These are phyloP conservation scores for Scaptomyza hsui DNA, from an alignment of 1,140 invertebrate species.

Conservation along the genomic window DNA sequence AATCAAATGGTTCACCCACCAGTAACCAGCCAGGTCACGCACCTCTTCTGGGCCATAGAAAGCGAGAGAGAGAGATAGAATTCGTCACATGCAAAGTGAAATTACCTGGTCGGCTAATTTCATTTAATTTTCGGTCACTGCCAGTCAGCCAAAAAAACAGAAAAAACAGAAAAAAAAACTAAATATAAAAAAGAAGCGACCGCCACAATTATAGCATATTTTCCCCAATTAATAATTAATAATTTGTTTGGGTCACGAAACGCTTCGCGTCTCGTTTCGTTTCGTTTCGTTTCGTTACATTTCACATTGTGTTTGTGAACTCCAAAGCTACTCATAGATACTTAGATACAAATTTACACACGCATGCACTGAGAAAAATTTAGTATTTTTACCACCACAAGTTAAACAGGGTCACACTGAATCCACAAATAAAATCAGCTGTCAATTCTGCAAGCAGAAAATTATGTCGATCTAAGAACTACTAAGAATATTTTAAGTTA, in stretches of 20 bases:
- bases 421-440: no score
- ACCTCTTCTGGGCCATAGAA: conserved; percentile 14
- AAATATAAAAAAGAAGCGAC: conserved; percentile 52
- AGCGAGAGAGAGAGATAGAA: conserved; percentile 28
- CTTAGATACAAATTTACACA: conserved; percentile 16
- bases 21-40: conserved; percentile 57
- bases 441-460: no score
- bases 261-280: conserved; percentile 24
- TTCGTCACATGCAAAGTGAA: conserved; percentile 82
- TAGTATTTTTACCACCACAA: no score
- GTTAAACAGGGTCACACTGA: no score
- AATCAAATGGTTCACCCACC: conserved; percentile 65
- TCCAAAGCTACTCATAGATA: conserved; percentile 57
- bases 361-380: conserved; percentile 9
- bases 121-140: conserved; percentile 79
- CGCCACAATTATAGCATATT: conserved; percentile 81
- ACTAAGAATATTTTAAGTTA: no score
- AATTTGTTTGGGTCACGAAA: conserved; percentile 83
- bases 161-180: no score
- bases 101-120: conserved; percentile 76
- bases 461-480: no score
- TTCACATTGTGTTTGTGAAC: conserved; percentile 38
- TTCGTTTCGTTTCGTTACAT: conserved; percentile 24
- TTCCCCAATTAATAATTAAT: conserved; percentile 83
- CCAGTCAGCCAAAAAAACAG: conserved; percentile 52